These are phyloP conservation scores for Misgurnus anguillicaudatus DNA, from an alignment of 2,113 vertebrate species.

Conservation along the genomic window DNA sequence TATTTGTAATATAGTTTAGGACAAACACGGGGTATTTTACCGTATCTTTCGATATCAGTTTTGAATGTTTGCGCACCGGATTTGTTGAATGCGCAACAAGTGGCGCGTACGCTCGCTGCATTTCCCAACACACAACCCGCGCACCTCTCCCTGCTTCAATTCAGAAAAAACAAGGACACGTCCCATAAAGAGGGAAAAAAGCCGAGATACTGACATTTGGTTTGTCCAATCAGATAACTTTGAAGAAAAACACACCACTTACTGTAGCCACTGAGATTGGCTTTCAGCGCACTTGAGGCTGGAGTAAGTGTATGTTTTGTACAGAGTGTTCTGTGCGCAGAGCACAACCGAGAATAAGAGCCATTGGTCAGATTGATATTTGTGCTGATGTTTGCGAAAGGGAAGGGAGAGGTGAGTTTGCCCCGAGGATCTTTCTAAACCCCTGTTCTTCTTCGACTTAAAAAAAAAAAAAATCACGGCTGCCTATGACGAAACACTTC, in stretches of 20 bases:
- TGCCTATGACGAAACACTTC: neutral
- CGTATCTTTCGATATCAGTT: neutral
- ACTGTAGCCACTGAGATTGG: conserved; percentile 66
- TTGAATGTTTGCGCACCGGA: neutral
- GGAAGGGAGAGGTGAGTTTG: conserved; percentile 58
- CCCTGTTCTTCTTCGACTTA: conserved; percentile 13
- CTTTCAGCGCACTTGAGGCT: conserved; percentile 40
- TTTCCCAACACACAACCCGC: neutral
- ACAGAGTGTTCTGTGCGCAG: conserved; percentile 76
- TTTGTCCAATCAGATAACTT: conserved; percentile 68
- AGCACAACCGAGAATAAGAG: conserved; percentile 67
- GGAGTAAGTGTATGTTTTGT: conserved; percentile 62
- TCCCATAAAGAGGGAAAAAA: conserved; percentile 57
- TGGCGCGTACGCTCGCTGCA: neutral
- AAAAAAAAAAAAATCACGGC: neutral
- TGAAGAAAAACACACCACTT: conserved; percentile 75
- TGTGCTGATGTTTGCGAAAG: conserved; percentile 70
- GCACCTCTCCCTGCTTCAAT: conserved; percentile 35
- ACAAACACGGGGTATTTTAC: neutral
- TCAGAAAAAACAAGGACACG: conserved; percentile 70
- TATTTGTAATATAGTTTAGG: neutral
- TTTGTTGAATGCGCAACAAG: neutral
- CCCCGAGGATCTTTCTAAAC: conserved; percentile 34
- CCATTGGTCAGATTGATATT: conserved; percentile 57
- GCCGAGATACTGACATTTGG: conserved; percentile 60